Base-by-base conservation (phyloP, 2,797 vertebrate genomes). In the Mus spretus region DNA sequence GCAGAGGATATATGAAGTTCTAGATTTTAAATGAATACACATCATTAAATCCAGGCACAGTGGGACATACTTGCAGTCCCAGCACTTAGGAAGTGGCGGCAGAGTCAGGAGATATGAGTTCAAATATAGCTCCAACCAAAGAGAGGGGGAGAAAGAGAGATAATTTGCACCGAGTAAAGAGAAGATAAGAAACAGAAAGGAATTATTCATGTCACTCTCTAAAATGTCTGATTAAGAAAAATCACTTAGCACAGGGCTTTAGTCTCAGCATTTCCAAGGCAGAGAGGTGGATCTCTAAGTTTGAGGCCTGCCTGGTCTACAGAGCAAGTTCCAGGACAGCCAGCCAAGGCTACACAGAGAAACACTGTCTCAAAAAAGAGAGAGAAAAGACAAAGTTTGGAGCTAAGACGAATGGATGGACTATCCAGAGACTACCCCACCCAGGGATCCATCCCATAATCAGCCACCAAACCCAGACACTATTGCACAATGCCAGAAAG, bases 171-270 rank as follows among this genome's bases (percentile, higher is more conserved):
- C 2, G 55, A 87, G 87, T 13, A 24, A 57, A 74, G 67, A 74
- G 34, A 57, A 28, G 15, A 57, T 28, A 31, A 94, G 59, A 88
- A 61, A 26, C 63, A 67, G 37, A 44, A 86, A 75, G 34, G 17
- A 83, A 50, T 89, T 67, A 86, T 22, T 13, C 1, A 86, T 28
- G 75, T 90, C 50, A 79, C 85, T n/a, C 78, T 77, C 22, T 91
- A 89, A 89, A 94, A 91, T 55, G 6, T 19, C 22, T 86, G 44
- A 89, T 93, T 95, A 93, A 92, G 24, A 88, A 88, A 97, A 93
- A 63, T 24, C 28, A 92, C 63, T 80, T 95, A 50, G 40, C 15
- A 11, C 15, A 31, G 0, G 11, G 44, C 19, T 67, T 85, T 85
- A n/a, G 50, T 67, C 31, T 34, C 31, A 67, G 44, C 63, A 85